Evolutionary conservation across 2,797 vertebrate genomes (phyloP), one percentile per base, ranked within the genome.

Genomic region (Danio choprae): DNA sequence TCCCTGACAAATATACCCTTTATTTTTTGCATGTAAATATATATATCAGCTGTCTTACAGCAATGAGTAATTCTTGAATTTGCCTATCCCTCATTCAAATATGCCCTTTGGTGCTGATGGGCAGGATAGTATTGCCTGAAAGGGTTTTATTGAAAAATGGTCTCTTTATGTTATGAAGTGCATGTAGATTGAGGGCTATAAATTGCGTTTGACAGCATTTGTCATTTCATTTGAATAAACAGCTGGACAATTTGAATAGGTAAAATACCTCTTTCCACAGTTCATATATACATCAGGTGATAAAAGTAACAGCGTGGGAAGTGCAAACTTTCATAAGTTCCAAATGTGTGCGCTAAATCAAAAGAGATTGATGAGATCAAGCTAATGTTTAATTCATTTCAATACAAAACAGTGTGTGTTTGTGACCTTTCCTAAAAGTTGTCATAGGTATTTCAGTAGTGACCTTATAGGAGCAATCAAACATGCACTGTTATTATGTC

Each of bases 221-320:
- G 80, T 79, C 71, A 75, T 51, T 83, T 83, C 59, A 15, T 84
- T 73, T 84, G n/a, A 73, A 83, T 78, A 78, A 44, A 48, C 18
- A 76, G 68, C 74, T 59, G 18, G 16, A 36, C 15, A 11, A 41
- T 80, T 80, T 76, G 77, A 80, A 72, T 83, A 53, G 12, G 48
- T 64, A 59, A 44, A 29, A 76, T 74, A 36, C 77, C 62, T 79
- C 20, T 29, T 79, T 50, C 55, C 56, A 29, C 46, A 71, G 36
- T 41, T 69, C 29, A 62, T 53, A 29, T 29, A 29, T 29, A 20
- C 56, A 18, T 71, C 29, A 62, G 59, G 15, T 76, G 18, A 13
- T 44, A 58, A 29, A 74, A 44, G 40, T 44, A 43, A 50, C 8
- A 36, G 7, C 9, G 22, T 51, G 63, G 43, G 51, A 73, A 18